Evolutionary conservation across 1,140 invertebrate genomes (phyloP).

Genomic region (Papilio polytes): DNA sequence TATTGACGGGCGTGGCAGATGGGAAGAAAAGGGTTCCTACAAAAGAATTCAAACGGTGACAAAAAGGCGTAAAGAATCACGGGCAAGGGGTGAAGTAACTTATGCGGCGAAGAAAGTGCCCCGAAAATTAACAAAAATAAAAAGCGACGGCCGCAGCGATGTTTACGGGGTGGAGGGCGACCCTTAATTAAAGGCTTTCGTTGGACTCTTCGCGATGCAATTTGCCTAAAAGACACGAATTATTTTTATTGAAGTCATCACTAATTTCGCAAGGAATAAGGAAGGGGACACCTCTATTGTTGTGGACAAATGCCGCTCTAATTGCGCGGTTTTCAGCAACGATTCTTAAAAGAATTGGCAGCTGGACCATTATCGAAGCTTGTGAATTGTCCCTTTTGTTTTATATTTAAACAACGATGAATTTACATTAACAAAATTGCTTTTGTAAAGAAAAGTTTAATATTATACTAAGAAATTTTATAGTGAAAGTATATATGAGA

Average conservation of each 20-base stretch:
- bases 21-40: slow-evolving; percentile 79
- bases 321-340: slow-evolving; percentile 77
- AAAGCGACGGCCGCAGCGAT: slow-evolving; percentile 81
- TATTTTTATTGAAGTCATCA: slow-evolving; percentile 84
- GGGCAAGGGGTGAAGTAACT: slow-evolving; percentile 79
- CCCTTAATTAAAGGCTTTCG: slow-evolving; percentile 82
- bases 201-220: slow-evolving; percentile 82
- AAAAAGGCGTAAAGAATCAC: slow-evolving; percentile 83
- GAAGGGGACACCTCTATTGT: slow-evolving; percentile 68
- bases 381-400: slow-evolving; percentile 47
- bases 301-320: slow-evolving; percentile 77
- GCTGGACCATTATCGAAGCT: slow-evolving; percentile 57
- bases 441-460: background rate
- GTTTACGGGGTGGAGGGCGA: slow-evolving; percentile 75
- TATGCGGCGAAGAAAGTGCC: slow-evolving; percentile 81
- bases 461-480: background rate
- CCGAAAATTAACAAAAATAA: slow-evolving; percentile 84
- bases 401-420: slow-evolving; percentile 24
- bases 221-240: slow-evolving; percentile 84
- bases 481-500: background rate
- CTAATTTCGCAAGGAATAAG: slow-evolving; percentile 78
- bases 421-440: slow-evolving; percentile 35
- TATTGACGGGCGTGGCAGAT: slow-evolving; percentile 84
- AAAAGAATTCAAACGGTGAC: slow-evolving; percentile 82
- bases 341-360: slow-evolving; percentile 63